These are phyloP conservation scores for Rhinoderma darwinii DNA, from an alignment of 2,113 vertebrate genomes.

Conservation along the genomic window DNA sequence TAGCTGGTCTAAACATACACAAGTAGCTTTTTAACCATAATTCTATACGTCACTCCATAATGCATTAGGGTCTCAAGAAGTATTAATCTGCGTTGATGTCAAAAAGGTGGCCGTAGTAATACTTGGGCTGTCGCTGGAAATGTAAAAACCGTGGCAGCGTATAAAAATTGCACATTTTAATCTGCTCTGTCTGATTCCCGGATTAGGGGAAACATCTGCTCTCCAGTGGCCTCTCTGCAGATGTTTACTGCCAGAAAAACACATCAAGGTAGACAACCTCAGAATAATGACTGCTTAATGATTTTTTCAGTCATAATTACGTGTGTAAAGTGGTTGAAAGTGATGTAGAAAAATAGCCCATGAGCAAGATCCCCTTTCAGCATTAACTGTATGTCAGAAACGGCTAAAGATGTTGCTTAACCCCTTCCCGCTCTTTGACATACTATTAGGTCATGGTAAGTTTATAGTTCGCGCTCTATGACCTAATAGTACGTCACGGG, in stretches of 20 bases:
- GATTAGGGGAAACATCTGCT: conserved; percentile 75
- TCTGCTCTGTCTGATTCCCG: conserved; percentile 64
- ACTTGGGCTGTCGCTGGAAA: not conserved
- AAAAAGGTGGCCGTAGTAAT: conserved; percentile 3
- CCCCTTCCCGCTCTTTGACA: no score
- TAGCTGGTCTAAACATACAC: not conserved
- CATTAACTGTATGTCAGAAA: conserved; percentile 18
- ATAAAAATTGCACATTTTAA: conserved; percentile 63
- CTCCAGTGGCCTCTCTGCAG: conserved; percentile 63
- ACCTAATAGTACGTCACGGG: no score
- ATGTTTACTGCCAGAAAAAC: conserved; percentile 64
- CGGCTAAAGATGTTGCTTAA: not conserved
- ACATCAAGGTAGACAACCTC: conserved; percentile 47
- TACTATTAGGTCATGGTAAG: no score
- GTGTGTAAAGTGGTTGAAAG: not conserved
- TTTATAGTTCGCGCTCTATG: no score
- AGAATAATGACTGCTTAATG: conserved; percentile 35
- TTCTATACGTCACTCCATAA: not conserved
- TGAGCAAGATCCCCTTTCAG: conserved; percentile 8
- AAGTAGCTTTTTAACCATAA: not conserved
- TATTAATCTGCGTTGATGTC: not conserved
- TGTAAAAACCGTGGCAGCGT: not conserved
- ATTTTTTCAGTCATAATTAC: not conserved
- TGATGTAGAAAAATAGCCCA: conserved; percentile 42
- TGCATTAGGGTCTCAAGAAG: not conserved